Evolutionary conservation across 2,888 invertebrate genomes (phyloP).

Genomic region (Eupeodes luniger): DNA sequence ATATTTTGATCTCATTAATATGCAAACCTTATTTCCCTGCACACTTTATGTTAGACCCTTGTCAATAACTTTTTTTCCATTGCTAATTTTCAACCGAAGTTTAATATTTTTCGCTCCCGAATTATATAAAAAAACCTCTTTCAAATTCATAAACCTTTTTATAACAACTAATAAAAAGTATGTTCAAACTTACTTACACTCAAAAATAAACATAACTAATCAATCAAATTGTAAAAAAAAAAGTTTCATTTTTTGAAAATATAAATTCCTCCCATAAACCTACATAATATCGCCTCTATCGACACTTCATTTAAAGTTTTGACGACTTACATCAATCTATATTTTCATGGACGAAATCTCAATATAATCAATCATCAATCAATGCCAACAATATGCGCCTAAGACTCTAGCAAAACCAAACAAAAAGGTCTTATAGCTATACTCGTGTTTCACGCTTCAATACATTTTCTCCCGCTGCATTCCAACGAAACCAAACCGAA

Average conservation of each 20-base stretch:
- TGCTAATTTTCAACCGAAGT: background rate
- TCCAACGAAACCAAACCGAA: background rate
- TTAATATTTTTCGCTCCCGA: background rate
- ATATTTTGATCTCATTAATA: too few species aligned
- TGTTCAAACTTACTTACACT: background rate
- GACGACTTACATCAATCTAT: constrained; percentile 8
- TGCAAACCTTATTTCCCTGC: too few species aligned
- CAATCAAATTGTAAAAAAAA: constrained; percentile 38
- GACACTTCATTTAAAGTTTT: constrained; percentile 26
- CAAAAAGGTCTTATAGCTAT: background rate
- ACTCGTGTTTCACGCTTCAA: constrained; percentile 2
- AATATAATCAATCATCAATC: constrained; percentile 62
- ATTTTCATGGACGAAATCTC: constrained; percentile 28
- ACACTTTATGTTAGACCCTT: too few species aligned
- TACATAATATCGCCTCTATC: background rate
- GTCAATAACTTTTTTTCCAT: too few species aligned
- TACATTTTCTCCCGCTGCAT: background rate
- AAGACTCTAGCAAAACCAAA: background rate
- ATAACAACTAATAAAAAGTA: background rate
- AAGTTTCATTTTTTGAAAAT: background rate
- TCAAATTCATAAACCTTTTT: background rate
- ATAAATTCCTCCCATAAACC: background rate
- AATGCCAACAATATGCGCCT: constrained; percentile 22
- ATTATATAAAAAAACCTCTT: background rate
- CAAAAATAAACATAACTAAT: constrained; percentile 40